Conservation (phyloP, 2,797 vertebrate species). For the Spinus olivaceus region DNA sequence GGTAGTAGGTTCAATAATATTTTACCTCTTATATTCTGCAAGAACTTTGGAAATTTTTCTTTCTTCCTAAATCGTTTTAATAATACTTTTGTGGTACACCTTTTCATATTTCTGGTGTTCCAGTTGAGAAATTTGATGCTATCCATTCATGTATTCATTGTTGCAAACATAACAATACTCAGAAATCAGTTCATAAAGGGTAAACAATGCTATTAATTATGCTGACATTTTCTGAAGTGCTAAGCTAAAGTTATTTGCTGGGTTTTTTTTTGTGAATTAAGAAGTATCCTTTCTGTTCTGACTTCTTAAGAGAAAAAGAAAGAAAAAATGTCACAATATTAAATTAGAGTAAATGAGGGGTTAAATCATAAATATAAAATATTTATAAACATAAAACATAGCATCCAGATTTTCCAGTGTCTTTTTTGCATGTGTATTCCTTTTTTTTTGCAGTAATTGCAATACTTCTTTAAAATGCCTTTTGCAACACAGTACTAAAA, state of each 20-base stretch:
- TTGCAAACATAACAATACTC: slow-evolving; percentile 61
- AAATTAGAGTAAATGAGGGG: not conserved
- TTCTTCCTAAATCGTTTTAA: not conserved
- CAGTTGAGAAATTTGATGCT: slow-evolving; percentile 72
- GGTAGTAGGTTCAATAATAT: not conserved
- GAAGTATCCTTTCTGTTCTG: not conserved
- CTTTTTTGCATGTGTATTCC: not conserved
- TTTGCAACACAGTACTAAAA: not conserved
- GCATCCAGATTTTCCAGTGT: not conserved
- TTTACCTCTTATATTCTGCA: not conserved
- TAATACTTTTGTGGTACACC: not conserved
- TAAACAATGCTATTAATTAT: not conserved
- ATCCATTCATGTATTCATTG: slow-evolving; percentile 65
- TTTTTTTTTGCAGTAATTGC: not conserved
- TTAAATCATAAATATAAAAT: not conserved
- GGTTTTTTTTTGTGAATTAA: not conserved
- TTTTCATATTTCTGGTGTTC: slow-evolving; percentile 7
- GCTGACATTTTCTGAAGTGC: not conserved
- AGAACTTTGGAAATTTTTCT: not conserved
- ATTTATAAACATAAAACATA: not conserved
- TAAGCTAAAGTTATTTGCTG: not conserved
- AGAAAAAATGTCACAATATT: not conserved
- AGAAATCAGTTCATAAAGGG: slow-evolving; percentile 59
- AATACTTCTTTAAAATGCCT: not conserved
- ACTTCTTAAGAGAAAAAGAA: not conserved